Evolutionary conservation across 2,113 vertebrate genomes (phyloP), one percentile per base, ranked within the genome.

Genomic region (Larimichthys crocea): DNA sequence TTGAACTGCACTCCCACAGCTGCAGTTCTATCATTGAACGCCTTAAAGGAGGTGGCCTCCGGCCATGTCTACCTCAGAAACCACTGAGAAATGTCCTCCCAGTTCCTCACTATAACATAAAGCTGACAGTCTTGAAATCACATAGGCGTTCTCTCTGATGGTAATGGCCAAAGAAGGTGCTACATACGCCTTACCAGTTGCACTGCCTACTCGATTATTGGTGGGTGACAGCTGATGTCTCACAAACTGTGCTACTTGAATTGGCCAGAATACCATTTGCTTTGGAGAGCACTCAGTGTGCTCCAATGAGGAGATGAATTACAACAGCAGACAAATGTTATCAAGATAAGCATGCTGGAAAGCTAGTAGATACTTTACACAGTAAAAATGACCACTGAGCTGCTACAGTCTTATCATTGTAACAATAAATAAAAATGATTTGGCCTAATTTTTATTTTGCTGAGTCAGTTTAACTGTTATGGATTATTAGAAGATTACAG

Each of bases 1-100:
- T 93, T 95, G 93, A 95, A 92, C 92, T 80, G 68, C 86, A 75
- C 85, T 84, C 84, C 84, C 91, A 85, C 93, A 94, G 94, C 94
- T 94, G 93, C 87, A 79, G 83, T 82, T 92, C 76, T 87, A 89
- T 92, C 92, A 77, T 50, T 55, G 63, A 76, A 81, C 74, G 85
- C 65, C 69, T 74, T 71, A 61, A 64, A 86, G 67, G 82, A 71
- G 76, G 73, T 87, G 85, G 81, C 91, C 83, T 91, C 89, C 80
- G 85, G 85, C 79, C 71, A 87, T 16, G 56, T 81, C 79, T 82
- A 12, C 76, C 44, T 74, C 55, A 67, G 57, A 76, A 86, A 65
- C 62, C 48, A 46, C 19, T 64, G 71, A 78, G 68, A 76, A 74
- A 59, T 57, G 62, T 83, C 65, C 67, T 83, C 80, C 29, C 50